Evolutionary conservation across 2,888 invertebrate species (phyloP).

Genomic region (Gastracanthus pulcherrimus): DNA sequence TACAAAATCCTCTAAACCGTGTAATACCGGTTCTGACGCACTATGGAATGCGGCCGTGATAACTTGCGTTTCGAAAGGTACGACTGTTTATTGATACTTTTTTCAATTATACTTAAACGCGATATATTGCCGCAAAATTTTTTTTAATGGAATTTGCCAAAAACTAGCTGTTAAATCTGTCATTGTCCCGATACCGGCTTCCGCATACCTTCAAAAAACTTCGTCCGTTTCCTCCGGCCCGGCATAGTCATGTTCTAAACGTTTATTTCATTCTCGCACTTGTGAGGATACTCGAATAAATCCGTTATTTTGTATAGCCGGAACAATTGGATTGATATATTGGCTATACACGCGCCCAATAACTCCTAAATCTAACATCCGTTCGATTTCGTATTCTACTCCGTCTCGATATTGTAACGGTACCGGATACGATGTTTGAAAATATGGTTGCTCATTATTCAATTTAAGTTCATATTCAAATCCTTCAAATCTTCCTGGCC

Average conservation of each 20-base stretch:
- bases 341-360: neutral
- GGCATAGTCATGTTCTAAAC: neutral
- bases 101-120: neutral
- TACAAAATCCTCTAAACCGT: neutral
- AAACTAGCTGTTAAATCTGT: conserved; percentile 7
- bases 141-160: conserved; percentile 1
- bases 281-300: conserved; percentile 2
- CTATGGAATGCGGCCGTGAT: neutral
- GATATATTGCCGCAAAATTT: neutral
- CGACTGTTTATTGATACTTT: neutral
- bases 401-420: conserved; percentile 7
- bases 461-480: too few relatives aligned
- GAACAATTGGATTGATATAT: conserved; percentile 17
- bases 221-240: neutral
- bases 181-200: neutral
- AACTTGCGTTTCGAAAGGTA: neutral
- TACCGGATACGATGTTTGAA: conserved; percentile 8
- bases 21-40: neutral
- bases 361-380: neutral
- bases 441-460: too few relatives aligned
- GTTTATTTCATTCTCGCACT: too few relatives aligned
- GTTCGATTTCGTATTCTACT: conserved; percentile 5
- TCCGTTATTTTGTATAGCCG: conserved; percentile 11
- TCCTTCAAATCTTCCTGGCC: too few relatives aligned
- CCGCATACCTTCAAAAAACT: neutral